Percentiles rank a stretch among this genome's conserved stretches.
Conservation (phyloP, 1,140 invertebrate species). For the Phthorimaea operculella region DNA sequence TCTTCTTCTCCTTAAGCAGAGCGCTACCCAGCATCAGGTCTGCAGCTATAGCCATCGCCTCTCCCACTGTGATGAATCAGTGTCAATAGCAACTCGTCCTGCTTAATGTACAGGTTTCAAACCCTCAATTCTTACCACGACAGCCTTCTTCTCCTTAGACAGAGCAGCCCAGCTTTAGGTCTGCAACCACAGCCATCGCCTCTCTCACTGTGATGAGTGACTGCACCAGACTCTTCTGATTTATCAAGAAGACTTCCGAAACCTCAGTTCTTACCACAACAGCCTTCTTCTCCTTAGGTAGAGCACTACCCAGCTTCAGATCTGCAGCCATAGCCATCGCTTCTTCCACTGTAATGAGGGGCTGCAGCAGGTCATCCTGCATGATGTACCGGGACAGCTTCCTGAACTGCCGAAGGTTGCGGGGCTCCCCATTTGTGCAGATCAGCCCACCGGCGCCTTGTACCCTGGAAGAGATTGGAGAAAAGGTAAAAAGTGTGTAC, state of each 20-base stretch:
- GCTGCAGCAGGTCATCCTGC: slow-evolving; percentile 91
- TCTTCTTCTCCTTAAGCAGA: slow-evolving; percentile 73
- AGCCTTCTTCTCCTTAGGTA: slow-evolving; percentile 73
- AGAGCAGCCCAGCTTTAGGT: slow-evolving; percentile 84
- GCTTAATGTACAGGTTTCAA: slow-evolving; percentile 95
- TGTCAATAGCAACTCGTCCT: slow-evolving; percentile 88
- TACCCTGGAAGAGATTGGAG: slow-evolving; percentile 51
- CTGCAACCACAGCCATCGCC: slow-evolving; percentile 85
- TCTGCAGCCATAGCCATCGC: slow-evolving; percentile 88
- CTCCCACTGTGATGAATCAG: slow-evolving; percentile 85
- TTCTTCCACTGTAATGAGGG: slow-evolving; percentile 86
- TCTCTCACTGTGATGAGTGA: slow-evolving; percentile 87
- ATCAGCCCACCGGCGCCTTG: slow-evolving; percentile 72
- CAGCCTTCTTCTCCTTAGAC: slow-evolving; percentile 72
- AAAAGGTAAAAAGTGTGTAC: no score
- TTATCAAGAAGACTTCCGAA: no score
- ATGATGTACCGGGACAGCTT: slow-evolving; percentile 94
- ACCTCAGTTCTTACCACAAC: slow-evolving; percentile 69
- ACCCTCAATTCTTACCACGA: slow-evolving; percentile 78
- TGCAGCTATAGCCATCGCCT: slow-evolving; percentile 87
- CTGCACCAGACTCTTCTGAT: slow-evolving; percentile 87
- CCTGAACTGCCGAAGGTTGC: slow-evolving; percentile 81
- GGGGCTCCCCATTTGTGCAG: slow-evolving; percentile 77
- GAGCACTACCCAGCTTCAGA: slow-evolving; percentile 81
- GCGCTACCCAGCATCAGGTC: slow-evolving; percentile 85